Base-by-base conservation (phyloP, 2,888 invertebrate species). In the Platycheirus rosarum region DNA sequence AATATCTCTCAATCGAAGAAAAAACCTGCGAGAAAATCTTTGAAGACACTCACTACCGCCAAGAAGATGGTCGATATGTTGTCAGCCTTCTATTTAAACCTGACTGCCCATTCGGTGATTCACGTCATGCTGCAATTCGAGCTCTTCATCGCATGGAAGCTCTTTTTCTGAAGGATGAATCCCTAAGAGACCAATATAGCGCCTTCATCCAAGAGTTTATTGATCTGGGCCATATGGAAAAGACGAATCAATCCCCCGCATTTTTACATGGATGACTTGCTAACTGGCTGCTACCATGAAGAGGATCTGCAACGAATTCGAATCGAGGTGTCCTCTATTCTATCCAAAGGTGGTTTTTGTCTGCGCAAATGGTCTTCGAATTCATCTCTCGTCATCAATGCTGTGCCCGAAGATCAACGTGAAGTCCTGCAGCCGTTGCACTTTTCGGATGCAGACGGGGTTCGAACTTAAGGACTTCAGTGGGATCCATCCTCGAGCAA, bases 181-280 rank as follows among this genome's bases (percentile, higher is more conserved):
- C 23, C 1, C 37, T 68, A 2, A 37, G 16, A 35, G 6, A 2
- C 0, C 32, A 68, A 40, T 70, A 65, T 20, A 49, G 14, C 13
- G 37, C 40, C 9, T 73, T 66, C 32, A 74, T 65, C 11, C 46
- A 65, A 9, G 55, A 57, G 11, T 71, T 65, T 57, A 73, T 74
- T 18, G 35, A 73, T 32, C 35, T 73, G 16, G 55, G 46, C 4
- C 53, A 73, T 13, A 70, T 60, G 60, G 23, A 23, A 23, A 23
- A 23, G 23, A 6, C 23, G 6, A 23, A 23, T 23, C 23, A 23
- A 23, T 6, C 23, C 2, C 23, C 23, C 2, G 23, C 23, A 42
- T 13, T 26, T 51, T 14, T 66, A 66, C 14, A 37, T 66, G 51
- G 51, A 66, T 23, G 51, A 66, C 11, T 14, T 66, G 5, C 9